Evolutionary conservation across 2,797 vertebrate genomes (phyloP).

Genomic region (Apogon hyalosoma): DNA sequence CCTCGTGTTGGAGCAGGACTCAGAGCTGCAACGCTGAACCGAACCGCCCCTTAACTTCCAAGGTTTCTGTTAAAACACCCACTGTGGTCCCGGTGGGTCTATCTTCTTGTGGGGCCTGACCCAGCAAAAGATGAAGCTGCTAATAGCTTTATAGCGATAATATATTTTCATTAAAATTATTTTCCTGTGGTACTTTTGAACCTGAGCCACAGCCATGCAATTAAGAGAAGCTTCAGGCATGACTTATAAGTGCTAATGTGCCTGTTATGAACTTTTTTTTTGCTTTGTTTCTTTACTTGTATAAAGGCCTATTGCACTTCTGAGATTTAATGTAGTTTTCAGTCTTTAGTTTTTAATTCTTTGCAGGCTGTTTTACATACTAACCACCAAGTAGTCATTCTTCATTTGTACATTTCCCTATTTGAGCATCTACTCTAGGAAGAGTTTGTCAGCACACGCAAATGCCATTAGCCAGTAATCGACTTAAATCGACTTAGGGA

Average conservation of each 20-base stretch:
- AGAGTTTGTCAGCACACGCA: slow-evolving; percentile 8
- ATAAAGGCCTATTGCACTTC: slow-evolving; percentile 34
- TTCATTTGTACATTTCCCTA: slow-evolving; percentile 33
- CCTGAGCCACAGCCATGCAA: slow-evolving; percentile 26
- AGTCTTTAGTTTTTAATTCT: slow-evolving; percentile 21
- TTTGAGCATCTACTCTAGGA: slow-evolving; percentile 26
- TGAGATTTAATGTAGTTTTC: slow-evolving; percentile 37
- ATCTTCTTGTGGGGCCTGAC: slow-evolving; percentile 10
- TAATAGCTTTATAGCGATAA: slow-evolving; percentile 29
- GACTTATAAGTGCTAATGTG: slow-evolving; percentile 34
- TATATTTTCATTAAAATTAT: slow-evolving; percentile 22
- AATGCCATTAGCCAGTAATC: slow-evolving; percentile 76
- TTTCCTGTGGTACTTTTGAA: slow-evolving; percentile 24
- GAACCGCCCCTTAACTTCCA: slow-evolving; percentile 30
- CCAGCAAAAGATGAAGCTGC: slow-evolving; percentile 12
- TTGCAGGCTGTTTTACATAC: slow-evolving; percentile 46
- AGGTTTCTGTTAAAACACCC: slow-evolving; percentile 45
- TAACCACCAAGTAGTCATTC: slow-evolving; percentile 25
- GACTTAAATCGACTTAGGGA: slow-evolving; percentile 72
- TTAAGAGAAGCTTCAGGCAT: slow-evolving; percentile 46
- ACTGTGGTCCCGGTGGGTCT: slow-evolving; percentile 16
- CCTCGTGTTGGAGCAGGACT: slow-evolving; percentile 28
- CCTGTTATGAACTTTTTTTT: slow-evolving; percentile 17
- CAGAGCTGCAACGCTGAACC: slow-evolving; percentile 25
- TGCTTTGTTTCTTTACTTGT: slow-evolving; percentile 25